These are phyloP conservation scores for Hoplodrina blanda DNA, from an alignment of 2,888 invertebrate genomes.

Conservation along the genomic window DNA sequence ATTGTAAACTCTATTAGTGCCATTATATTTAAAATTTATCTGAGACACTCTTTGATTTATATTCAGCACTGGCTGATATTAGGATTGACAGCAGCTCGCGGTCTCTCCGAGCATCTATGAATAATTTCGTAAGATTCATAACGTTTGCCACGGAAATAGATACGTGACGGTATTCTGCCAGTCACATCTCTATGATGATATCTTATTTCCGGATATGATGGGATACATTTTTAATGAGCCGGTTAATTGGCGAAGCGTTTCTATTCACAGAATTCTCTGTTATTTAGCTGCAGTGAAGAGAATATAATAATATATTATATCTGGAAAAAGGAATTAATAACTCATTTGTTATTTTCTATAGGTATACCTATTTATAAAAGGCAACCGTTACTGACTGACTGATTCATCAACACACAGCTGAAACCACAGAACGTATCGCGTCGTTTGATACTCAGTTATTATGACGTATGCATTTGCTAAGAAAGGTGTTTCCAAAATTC, in stretches of 20 bases:
- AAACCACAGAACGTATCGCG: too few relatives aligned
- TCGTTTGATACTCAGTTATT: too few relatives aligned
- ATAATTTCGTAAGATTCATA: constrained; percentile 74
- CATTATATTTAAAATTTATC: constrained; percentile 9
- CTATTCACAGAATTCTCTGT: not conserved
- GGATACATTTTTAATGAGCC: constrained; percentile 18
- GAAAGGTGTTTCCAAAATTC: too few relatives aligned
- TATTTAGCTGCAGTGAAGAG: not conserved
- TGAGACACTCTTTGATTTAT: constrained; percentile 18
- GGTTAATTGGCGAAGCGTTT: not conserved
- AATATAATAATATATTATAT: not conserved
- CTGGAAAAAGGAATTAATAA: not conserved
- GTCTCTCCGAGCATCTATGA: constrained; percentile 61
- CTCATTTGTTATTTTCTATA: too few relatives aligned
- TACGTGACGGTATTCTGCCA: constrained; percentile 24
- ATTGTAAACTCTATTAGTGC: not conserved
- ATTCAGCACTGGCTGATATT: constrained; percentile 13
- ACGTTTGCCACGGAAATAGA: constrained; percentile 60
- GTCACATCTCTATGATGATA: constrained; percentile 5
- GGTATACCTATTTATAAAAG: too few relatives aligned
- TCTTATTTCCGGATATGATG: constrained; percentile 45
- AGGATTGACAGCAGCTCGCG: constrained; percentile 52
- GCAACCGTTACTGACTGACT: too few relatives aligned
- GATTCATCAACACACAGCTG: too few relatives aligned
- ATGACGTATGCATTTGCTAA: too few relatives aligned